Percentiles rank a stretch among this genome's conserved stretches.
Conservation (phyloP, 2,888 invertebrate genomes). For the Sisyra terminalis region DNA sequence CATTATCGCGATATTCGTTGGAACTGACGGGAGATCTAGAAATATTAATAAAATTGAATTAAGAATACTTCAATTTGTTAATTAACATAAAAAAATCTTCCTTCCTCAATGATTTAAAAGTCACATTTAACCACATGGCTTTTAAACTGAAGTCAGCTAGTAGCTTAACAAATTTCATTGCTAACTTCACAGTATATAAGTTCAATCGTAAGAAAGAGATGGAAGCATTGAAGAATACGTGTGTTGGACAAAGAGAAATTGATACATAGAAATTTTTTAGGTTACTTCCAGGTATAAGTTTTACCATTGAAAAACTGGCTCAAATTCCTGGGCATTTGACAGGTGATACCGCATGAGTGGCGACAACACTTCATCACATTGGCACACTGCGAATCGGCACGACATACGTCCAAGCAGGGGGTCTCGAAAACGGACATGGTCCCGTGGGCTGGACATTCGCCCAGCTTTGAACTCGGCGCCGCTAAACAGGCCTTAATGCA, state of each 20-base stretch:
- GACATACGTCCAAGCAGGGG: constrained; percentile 42
- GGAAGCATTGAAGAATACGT: too few species aligned
- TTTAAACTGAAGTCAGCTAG: too few species aligned
- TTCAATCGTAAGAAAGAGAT: too few species aligned
- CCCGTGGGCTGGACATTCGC: constrained; percentile 25
- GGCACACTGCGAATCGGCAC: constrained; percentile 49
- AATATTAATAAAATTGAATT: constrained; percentile 12
- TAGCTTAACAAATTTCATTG: too few species aligned
- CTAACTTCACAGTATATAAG: too few species aligned
- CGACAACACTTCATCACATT: constrained; percentile 52
- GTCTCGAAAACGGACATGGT: constrained; percentile 34
- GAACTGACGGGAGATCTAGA: constrained; percentile 43
- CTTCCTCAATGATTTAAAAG: too few species aligned
- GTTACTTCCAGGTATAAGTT: too few species aligned
- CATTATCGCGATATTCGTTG: constrained; percentile 38
- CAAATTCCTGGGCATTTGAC: constrained; percentile 28
- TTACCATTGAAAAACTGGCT: not conserved
- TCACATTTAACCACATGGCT: too few species aligned
- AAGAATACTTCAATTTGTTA: too few species aligned
- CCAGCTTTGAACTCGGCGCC: constrained; percentile 30
- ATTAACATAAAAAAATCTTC: too few species aligned
- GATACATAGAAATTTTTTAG: too few species aligned
- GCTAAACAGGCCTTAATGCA: constrained; percentile 39
- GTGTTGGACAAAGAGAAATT: too few species aligned
- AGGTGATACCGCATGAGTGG: constrained; percentile 49